Percentiles rank a stretch among this genome's conserved stretches.
Conservation (phyloP, 2,797 vertebrate genomes). For the Sylvia borin region DNA sequence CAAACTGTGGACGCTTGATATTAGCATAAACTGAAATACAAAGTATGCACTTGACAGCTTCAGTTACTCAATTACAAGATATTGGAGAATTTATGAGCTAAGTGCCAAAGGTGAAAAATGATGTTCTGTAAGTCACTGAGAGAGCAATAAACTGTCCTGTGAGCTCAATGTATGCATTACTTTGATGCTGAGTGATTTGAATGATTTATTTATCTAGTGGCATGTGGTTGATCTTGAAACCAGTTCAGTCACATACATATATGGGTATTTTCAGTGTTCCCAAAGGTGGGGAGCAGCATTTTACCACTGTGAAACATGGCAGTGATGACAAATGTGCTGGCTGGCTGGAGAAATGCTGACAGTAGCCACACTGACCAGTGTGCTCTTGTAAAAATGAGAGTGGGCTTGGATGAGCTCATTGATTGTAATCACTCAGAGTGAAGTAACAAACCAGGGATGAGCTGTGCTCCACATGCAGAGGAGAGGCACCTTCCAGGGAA, state of each 20-base stretch:
- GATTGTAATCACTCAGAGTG: background rate
- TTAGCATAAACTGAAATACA: background rate
- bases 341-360: background rate
- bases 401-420: background rate
- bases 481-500: background rate
- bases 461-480: accelerated
- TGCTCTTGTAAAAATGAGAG: background rate
- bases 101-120: background rate
- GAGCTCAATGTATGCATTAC: background rate
- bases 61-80: background rate
- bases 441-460: background rate
- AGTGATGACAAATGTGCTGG: background rate
- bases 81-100: background rate
- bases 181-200: background rate
- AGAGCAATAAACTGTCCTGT: background rate
- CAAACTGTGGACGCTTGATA: background rate
- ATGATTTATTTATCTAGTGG: background rate
- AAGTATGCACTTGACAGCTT: background rate
- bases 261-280: background rate
- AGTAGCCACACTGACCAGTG: background rate
- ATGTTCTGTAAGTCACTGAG: background rate
- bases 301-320: background rate
- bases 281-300: background rate
- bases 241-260: background rate
- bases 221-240: background rate